Percentiles rank a stretch among this genome's conserved stretches.
phyloP scores from a whole-genome alignment of 23 tunicate genomes.

The Styela clava region DNA sequence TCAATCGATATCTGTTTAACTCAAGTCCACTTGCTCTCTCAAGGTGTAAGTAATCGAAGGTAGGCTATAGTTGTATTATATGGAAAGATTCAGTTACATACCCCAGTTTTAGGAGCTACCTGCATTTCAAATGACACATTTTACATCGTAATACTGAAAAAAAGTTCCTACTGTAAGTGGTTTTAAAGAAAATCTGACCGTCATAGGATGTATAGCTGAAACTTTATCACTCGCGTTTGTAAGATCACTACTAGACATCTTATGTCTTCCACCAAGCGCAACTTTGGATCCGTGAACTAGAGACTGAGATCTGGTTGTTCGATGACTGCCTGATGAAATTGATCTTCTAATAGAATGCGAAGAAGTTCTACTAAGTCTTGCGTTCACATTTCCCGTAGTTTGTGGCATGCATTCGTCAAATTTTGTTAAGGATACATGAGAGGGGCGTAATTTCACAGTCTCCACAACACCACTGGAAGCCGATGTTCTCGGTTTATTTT shows the following conservation, averaged over 20 bases:
- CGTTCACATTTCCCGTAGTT: neutral
- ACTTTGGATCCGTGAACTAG: neutral
- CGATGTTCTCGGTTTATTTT: neutral
- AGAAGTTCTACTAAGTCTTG: neutral
- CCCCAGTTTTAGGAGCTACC: too few species aligned
- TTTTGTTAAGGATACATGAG: neutral
- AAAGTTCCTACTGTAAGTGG: too few species aligned
- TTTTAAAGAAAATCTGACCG: too few species aligned
- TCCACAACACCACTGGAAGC: neutral
- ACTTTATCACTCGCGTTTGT: neutral
- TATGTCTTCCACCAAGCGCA: neutral
- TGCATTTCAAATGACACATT: too few species aligned
- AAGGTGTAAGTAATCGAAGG: too few species aligned
- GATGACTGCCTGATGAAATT: neutral
- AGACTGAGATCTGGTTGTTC: neutral
- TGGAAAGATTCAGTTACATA: too few species aligned
- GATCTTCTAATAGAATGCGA: neutral
- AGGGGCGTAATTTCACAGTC: neutral
- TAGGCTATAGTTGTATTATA: too few species aligned
- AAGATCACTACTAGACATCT: neutral
- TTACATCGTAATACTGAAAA: too few species aligned
- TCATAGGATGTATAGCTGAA: neutral
- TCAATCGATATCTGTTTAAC: too few species aligned
- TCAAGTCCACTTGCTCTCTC: too few species aligned
- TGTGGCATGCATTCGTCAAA: constrained; percentile 13